Evolutionary conservation across 2,797 vertebrate genomes (phyloP).

Genomic region (Pangasius macronema): DNA sequence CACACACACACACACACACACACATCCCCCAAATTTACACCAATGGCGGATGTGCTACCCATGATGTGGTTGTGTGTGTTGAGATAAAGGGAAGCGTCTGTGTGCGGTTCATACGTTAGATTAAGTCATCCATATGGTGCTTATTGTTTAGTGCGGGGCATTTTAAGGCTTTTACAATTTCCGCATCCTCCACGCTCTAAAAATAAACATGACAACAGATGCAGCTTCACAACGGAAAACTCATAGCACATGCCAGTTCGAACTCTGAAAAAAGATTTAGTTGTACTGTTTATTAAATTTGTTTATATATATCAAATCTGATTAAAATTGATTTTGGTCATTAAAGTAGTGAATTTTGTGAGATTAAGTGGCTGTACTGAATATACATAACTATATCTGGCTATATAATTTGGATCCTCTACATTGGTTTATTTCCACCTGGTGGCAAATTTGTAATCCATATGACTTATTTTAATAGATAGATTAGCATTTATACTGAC

Average conservation of each 20-base stretch:
- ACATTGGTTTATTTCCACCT: neutral
- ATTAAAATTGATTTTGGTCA: neutral
- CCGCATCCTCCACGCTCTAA: neutral
- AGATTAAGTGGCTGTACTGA: neutral
- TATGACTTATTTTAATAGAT: neutral
- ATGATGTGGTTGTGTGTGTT: constrained; percentile 32
- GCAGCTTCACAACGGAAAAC: neutral
- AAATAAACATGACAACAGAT: constrained; percentile 14
- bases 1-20: constrained; percentile 33
- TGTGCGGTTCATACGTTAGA: constrained; percentile 23
- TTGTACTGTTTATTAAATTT: neutral
- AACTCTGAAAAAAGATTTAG: neutral
- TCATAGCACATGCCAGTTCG: neutral
- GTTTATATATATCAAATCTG: neutral
- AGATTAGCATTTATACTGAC: neutral
- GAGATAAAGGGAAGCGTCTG: constrained; percentile 31
- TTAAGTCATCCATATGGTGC: constrained; percentile 38
- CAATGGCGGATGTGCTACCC: constrained; percentile 46
- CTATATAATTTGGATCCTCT: neutral
- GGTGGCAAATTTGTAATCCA: neutral
- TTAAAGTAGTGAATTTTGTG: neutral
- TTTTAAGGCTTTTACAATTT: neutral
- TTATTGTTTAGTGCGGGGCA: neutral
- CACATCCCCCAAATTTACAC: constrained; percentile 44
- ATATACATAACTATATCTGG: neutral